Base-by-base conservation (phyloP, 2,888 invertebrate genomes). In the Cerastis leucographa region DNA sequence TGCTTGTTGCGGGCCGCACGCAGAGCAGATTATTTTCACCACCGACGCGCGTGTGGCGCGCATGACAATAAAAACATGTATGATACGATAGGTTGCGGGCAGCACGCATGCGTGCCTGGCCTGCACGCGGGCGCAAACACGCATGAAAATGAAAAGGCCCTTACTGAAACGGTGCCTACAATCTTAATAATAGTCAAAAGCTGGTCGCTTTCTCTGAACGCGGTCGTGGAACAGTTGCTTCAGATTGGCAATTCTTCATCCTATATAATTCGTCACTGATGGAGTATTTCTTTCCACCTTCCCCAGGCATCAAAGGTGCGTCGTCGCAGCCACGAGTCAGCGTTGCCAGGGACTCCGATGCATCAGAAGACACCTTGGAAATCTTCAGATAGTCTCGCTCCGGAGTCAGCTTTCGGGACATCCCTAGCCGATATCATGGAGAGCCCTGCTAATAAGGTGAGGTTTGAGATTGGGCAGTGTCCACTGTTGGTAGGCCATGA, bases 391-490 rank as follows among this genome's bases (percentile, higher is more conserved):
- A 95, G 92, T 29, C 87, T 96, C 0, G 90, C 92, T 0, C 93
- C 95, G 0, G 96, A 96, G 1, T 91, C 95, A 0, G 95, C 96
- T 0, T 96, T 96, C 67, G 96, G 97, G 0, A 93, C 95, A 1
- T 95, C 96, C 0, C 86, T 97, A 3, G 95, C 97, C 54, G 96
- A 97, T 71, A 97, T 97, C 49, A 96, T 97, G 93, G 97, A 97
- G 78, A 96, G 96, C 49, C 97, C 97, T 0, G 94, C 93, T 25
- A 95, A 94, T 76, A 95, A 94, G 94, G 96, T 96, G 0, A 42
- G 54, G n/a, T 5, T n/a, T 12, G 1, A n/a, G n/a, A 54, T 1
- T n/a, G 0, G 51, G n/a, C n/a, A 22, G 0, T 2, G 22, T 22
- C 51, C 22, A 51, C 49, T 51, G 17, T 11, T 44, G 44, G 49